Base-by-base conservation (phyloP, 1,140 invertebrate species). In the Diabrotica undecimpunctata region DNA sequence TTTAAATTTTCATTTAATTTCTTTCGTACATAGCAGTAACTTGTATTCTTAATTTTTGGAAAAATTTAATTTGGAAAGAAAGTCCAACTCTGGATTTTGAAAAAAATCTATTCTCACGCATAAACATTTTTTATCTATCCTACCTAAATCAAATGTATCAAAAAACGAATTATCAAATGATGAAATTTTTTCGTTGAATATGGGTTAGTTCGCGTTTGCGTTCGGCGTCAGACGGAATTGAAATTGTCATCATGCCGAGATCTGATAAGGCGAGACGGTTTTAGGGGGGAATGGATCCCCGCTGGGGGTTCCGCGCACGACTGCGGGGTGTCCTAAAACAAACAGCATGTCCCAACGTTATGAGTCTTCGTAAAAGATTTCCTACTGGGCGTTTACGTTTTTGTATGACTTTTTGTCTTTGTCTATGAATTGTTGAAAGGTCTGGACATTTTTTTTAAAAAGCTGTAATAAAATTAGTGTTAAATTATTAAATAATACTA, bases 161-260 rank as follows among this genome's bases (percentile, higher is more conserved):
- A 25, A 25, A 25, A 25, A 25, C 1, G 25, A 25, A 25, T 25
- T 25, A 25, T 25, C 4, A 59, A 53, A 57, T 52, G 66, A 54
- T 54, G 50, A 9, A 13, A 10, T 39, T 56, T 53, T 57, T 61
- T 56, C 35, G 7, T 63, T 46, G 25, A 57, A 59, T 37, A 61
- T 61, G 62, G 39, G 58, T 57, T 65, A 65, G 56, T 64, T 64
- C 14, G 52, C 37, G 61, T 62, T 67, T 55, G 59, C 14, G 9
- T 11, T 12, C 9, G 37, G n/a, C 39, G 35, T 53, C 60, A 68
- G 72, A 66, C 68, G 54, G 65, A 72, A 72, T 72, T 69, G 73
- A 71, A 78, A 78, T 77, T 77, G 76, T 77, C 76, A 77, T 77
- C 77, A 75, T 75, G 77, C 71, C 65, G 76, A 74, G 77, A 77